Percentiles rank a stretch among this genome's conserved stretches.
Conservation (phyloP, 2,888 invertebrate genomes). For the Timandra comae region DNA sequence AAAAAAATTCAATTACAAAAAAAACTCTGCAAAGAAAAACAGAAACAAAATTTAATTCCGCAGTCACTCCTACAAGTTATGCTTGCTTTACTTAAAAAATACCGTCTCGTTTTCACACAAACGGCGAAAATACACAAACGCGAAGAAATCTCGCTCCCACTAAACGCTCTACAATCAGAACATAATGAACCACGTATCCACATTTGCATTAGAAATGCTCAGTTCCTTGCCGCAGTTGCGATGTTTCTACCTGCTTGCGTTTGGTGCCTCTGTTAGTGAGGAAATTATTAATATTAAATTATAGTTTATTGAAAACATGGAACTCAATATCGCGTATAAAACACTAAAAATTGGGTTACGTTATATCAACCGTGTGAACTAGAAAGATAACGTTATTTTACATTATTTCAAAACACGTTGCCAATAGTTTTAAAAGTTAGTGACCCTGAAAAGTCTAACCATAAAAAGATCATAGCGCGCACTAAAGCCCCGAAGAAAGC, state of each 20-base stretch:
- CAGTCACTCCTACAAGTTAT: constrained; percentile 22
- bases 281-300: too few species aligned
- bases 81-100: constrained; percentile 21
- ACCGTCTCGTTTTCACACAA: constrained; percentile 18
- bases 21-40: constrained; percentile 7
- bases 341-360: too few species aligned
- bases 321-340: too few species aligned
- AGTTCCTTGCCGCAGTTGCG: constrained; percentile 31
- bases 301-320: too few species aligned
- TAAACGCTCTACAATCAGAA: constrained; percentile 60
- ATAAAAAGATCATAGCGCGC: too few species aligned
- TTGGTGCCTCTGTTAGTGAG: constrained; percentile 8
- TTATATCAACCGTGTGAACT: too few species aligned
- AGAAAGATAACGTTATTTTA: too few species aligned
- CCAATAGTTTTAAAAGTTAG: too few species aligned
- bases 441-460: too few species aligned
- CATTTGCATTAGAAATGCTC: constrained; percentile 57
- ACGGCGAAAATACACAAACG: constrained; percentile 21
- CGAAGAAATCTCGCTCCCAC: constrained; percentile 35
- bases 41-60: constrained; percentile 19
- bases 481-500: too few species aligned
- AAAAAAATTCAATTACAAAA: constrained; percentile 7
- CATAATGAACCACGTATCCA: constrained; percentile 60
- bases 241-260: constrained; percentile 11
- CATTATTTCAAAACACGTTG: too few species aligned